Conservation (phyloP, 2,797 vertebrate genomes). For the Synaphobranchus kaupii region DNA sequence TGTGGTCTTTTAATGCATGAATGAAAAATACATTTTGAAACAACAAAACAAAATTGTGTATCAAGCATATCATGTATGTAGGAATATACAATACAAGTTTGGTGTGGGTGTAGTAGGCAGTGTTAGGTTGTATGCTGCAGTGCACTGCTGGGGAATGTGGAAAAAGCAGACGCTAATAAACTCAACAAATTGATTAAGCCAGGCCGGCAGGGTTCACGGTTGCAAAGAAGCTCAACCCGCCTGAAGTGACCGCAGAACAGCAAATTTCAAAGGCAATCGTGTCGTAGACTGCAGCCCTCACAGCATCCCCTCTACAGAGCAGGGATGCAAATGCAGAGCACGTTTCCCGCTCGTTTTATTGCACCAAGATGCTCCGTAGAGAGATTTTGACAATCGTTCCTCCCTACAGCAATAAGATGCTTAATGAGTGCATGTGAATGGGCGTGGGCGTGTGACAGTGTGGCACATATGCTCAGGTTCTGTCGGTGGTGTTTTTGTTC, state of each 20-base stretch:
- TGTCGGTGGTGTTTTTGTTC: not conserved
- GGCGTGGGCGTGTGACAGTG: not conserved
- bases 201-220: not conserved
- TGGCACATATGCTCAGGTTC: not conserved
- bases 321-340: not conserved
- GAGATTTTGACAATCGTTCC: not conserved
- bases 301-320: not conserved
- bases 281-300: not conserved
- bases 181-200: not conserved
- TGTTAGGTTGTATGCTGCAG: not conserved
- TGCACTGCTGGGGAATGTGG: not conserved
- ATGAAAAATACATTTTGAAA: not conserved
- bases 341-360: not conserved
- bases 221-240: not conserved
- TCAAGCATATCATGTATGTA: not conserved
- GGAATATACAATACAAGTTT: not conserved
- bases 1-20: not conserved
- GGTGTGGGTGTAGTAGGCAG: not conserved
- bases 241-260: not conserved
- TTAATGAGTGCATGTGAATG: not conserved
- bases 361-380: not conserved
- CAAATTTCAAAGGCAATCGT: not conserved
- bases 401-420: not conserved
- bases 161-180: constrained; percentile 1
- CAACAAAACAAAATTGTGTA: not conserved